Conservation (phyloP, 2,113 vertebrate species). For the Thamnaconus septentrionalis region DNA sequence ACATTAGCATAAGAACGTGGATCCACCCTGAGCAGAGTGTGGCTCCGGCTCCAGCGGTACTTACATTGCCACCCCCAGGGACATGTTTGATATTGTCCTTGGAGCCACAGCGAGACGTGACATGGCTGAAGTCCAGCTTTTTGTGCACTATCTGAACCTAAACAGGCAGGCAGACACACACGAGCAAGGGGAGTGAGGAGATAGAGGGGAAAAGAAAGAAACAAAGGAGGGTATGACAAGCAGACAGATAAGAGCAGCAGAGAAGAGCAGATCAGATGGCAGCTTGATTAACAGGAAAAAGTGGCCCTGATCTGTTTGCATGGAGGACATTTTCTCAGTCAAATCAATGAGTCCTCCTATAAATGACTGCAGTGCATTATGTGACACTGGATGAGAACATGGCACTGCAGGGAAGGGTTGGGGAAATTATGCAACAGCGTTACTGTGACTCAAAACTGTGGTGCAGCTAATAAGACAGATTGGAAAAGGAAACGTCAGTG, state of each 20-base stretch:
- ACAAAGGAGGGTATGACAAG: slow-evolving; percentile 20
- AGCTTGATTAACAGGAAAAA: slow-evolving; percentile 57
- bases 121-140: slow-evolving; percentile 98
- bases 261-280: slow-evolving; percentile 62
- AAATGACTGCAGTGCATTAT: background rate
- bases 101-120: slow-evolving; percentile 99
- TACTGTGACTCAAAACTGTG: slow-evolving; percentile 4
- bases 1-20: slow-evolving; percentile 18
- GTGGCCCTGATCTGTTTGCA: slow-evolving; percentile 40
- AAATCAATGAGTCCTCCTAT: slow-evolving; percentile 23
- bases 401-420: background rate
- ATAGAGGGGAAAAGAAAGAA: slow-evolving; percentile 16
- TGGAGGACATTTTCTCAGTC: slow-evolving; percentile 61
- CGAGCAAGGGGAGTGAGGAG: slow-evolving; percentile 34
- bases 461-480: slow-evolving; percentile 9
- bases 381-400: background rate
- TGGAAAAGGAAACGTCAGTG: slow-evolving; percentile 1
- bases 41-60: slow-evolving; percentile 73
- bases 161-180: slow-evolving; percentile 77
- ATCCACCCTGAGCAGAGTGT: slow-evolving; percentile 41
- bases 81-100: slow-evolving; percentile 99
- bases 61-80: slow-evolving; percentile 99
- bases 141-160: slow-evolving; percentile 99
- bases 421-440: slow-evolving; percentile 11
- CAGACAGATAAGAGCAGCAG: slow-evolving; percentile 47